phyloP scores from a whole-genome alignment of 2,888 invertebrate genomes.

The Yponomeuta evonymella region DNA sequence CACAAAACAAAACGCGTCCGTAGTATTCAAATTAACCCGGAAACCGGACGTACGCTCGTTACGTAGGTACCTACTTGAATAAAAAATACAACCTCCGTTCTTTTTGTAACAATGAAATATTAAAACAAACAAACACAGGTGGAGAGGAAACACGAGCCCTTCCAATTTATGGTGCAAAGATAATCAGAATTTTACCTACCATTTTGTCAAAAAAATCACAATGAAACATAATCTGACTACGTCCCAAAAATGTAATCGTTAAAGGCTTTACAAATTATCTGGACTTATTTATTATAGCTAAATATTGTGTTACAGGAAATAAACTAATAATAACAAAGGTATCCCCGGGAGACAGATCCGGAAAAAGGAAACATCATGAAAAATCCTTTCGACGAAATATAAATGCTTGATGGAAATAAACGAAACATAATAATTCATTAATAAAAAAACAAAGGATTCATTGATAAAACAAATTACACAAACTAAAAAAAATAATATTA shows the following conservation, averaged over 20 bases:
- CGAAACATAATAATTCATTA: not conserved
- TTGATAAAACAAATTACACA: not conserved
- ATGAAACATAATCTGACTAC: too few relatives aligned
- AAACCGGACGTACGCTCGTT: conserved; percentile 59
- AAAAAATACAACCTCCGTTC: conserved; percentile 33
- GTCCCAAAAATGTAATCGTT: too few relatives aligned
- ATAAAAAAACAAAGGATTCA: not conserved
- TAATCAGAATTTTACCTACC: too few relatives aligned
- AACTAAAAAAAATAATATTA: too few relatives aligned
- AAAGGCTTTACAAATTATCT: not conserved
- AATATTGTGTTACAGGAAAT: not conserved
- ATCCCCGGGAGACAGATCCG: not conserved
- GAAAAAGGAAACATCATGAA: not conserved
- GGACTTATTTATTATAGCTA: not conserved
- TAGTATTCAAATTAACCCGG: conserved; percentile 65
- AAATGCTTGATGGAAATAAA: not conserved
- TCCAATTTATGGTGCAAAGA: not conserved
- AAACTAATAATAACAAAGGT: not conserved
- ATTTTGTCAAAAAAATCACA: too few relatives aligned
- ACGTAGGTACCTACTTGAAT: conserved; percentile 43
- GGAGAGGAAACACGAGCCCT: conserved; percentile 30
- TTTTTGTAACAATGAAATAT: conserved; percentile 37
- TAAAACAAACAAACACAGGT: conserved; percentile 35
- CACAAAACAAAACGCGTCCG: conserved; percentile 42
- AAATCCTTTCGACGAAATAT: not conserved